Evolutionary conservation across 30 jellyfish, hydroid and myxozoan genomes (phyloP).

Genomic region (Chrysaora quinquecirrha): DNA sequence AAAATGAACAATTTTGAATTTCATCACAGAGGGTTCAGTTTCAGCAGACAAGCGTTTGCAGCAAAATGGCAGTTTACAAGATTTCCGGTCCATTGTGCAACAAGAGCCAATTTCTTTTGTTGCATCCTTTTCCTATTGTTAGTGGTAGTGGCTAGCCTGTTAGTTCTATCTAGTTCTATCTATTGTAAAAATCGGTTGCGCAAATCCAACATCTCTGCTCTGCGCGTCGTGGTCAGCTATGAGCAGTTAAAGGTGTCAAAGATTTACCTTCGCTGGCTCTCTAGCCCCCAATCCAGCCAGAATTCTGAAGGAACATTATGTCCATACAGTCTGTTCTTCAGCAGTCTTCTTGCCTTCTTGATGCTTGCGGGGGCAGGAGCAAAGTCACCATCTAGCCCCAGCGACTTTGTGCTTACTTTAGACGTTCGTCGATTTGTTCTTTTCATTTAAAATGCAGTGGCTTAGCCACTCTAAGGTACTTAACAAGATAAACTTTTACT

Average conservation of each 20-base stretch:
- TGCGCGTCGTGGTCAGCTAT: not conserved
- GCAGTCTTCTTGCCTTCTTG: slow-evolving; percentile 36
- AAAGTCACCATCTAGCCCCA: not conserved
- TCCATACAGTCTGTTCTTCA: slow-evolving; percentile 58
- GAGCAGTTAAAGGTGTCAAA: not conserved
- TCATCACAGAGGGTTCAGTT: no score
- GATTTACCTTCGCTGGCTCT: slow-evolving; percentile 32
- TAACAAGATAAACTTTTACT: no score
- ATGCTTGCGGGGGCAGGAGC: not conserved
- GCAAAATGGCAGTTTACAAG: no score
- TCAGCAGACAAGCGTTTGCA: no score
- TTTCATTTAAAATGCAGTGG: no score
- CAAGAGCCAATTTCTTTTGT: no score
- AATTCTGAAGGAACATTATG: slow-evolving; percentile 50
- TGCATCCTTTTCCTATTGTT: no score
- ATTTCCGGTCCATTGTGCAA: no score
- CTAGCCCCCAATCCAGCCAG: slow-evolving; percentile 65
- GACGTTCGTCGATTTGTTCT: slow-evolving; percentile 34
- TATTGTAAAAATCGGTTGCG: not conserved
- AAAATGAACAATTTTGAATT: no score
- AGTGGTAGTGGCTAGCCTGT: no score
- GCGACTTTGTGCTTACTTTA: not conserved
- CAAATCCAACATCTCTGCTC: not conserved
- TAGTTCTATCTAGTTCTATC: no score
- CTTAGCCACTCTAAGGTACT: no score